A percentile compares a stretch with the other conserved stretches of the same genome.
Evolutionary conservation across 2,888 invertebrate species (phyloP).

Genomic region (Trichopoda pennipes): DNA sequence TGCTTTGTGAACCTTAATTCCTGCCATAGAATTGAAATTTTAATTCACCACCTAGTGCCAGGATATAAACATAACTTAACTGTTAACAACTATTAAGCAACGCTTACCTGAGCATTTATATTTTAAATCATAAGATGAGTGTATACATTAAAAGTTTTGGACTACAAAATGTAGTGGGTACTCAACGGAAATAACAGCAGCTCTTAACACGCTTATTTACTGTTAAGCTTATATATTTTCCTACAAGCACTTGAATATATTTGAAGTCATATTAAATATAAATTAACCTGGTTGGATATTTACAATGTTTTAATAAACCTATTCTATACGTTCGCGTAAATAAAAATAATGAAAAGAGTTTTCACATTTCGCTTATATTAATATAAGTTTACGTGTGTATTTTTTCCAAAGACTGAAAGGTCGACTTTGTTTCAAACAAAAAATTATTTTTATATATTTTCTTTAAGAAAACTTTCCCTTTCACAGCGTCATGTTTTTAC

Average conservation of each 20-base stretch:
- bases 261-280: neutral
- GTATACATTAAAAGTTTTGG: conserved; percentile 5
- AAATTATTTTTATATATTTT: too few relatives aligned
- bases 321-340: too few relatives aligned
- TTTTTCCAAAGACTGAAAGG: too few relatives aligned
- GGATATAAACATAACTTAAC: conserved; percentile 62
- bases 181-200: conserved; percentile 67
- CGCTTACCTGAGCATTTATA: neutral
- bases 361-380: too few relatives aligned
- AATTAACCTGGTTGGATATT: too few relatives aligned
- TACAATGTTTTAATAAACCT: too few relatives aligned
- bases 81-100: conserved; percentile 23
- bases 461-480: too few relatives aligned
- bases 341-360: too few relatives aligned
- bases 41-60: conserved; percentile 69
- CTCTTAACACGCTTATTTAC: conserved; percentile 47
- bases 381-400: too few relatives aligned
- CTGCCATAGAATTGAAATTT: conserved; percentile 68
- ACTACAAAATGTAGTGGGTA: conserved; percentile 7
- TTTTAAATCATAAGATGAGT: neutral
- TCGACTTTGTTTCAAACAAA: too few relatives aligned
- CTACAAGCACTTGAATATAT: neutral
- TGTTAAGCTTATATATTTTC: conserved; percentile 16
- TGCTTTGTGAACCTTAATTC: conserved; percentile 65
- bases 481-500: too few relatives aligned